Evolutionary conservation across 2,113 vertebrate genomes (phyloP).

Genomic region (Mesembrinibis cayennensis): DNA sequence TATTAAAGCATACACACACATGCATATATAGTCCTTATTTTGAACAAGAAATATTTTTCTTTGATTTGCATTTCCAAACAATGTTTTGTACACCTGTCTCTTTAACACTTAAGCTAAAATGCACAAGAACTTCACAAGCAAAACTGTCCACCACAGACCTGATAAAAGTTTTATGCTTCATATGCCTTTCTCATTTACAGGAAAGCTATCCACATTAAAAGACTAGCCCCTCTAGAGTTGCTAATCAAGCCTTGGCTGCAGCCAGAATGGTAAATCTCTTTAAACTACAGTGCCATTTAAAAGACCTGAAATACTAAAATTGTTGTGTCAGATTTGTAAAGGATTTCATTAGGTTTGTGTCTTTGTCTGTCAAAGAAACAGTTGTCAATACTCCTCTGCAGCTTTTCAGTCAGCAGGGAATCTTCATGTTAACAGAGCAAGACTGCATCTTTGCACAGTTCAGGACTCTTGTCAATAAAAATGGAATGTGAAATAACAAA

Average conservation of each 20-base stretch:
- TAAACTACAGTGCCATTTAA: neutral
- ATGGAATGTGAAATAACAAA: neutral
- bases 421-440: neutral
- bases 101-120: neutral
- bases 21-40: accelerated
- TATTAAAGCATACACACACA: neutral
- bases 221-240: neutral
- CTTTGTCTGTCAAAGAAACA: neutral
- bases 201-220: neutral
- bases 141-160: neutral
- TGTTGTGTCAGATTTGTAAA: neutral
- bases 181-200: neutral
- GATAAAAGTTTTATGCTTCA: neutral
- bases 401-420: neutral
- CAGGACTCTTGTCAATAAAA: neutral
- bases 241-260: neutral
- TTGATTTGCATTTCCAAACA: neutral
- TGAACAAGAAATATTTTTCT: neutral
- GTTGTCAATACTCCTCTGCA: neutral
- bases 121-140: neutral
- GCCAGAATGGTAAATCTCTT: neutral
- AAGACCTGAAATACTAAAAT: neutral
- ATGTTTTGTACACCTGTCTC: accelerated
- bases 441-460: neutral
- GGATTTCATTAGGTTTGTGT: neutral